Evolutionary conservation across 2,888 invertebrate species (phyloP).

Genomic region (Parapristionchus giblindavisi): DNA sequence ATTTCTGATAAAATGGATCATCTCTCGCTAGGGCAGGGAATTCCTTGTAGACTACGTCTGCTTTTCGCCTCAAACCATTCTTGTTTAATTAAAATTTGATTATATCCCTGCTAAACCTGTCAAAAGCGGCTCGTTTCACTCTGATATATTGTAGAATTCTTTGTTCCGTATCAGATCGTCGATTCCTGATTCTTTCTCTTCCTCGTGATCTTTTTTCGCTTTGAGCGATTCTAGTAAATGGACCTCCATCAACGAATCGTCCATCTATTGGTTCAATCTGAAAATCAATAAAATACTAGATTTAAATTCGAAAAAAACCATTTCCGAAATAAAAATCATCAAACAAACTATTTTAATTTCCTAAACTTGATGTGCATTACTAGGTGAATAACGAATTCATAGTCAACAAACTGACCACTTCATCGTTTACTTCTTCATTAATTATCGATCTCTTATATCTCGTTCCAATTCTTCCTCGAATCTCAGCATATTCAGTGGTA

Average conservation of each 20-base stretch:
- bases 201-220: background rate
- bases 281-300: background rate
- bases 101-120: conserved; percentile 31
- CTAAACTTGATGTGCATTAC: too few relatives aligned
- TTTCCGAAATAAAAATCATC: too few relatives aligned
- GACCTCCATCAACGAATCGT: conserved; percentile 24
- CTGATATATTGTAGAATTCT: conserved; percentile 35
- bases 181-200: conserved; percentile 3
- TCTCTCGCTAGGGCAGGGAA: conserved; percentile 66
- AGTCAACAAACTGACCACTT: too few relatives aligned
- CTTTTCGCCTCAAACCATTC: conserved; percentile 42
- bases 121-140: conserved; percentile 39
- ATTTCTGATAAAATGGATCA: conserved; percentile 67
- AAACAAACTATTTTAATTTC: too few relatives aligned
- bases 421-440: too few relatives aligned
- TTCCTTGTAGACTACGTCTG: conserved; percentile 61
- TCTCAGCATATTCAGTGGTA: conserved; percentile 63
- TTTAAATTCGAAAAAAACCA: too few relatives aligned
- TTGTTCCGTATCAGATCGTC: conserved; percentile 36
- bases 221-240: background rate
- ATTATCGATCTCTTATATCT: conserved; percentile 47
- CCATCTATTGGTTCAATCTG: background rate
- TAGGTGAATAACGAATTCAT: too few relatives aligned
- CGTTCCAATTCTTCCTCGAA: conserved; percentile 52
- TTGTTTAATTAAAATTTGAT: background rate